Base-by-base conservation (phyloP, 2,113 vertebrate species). In the Cinclus mexicanus region DNA sequence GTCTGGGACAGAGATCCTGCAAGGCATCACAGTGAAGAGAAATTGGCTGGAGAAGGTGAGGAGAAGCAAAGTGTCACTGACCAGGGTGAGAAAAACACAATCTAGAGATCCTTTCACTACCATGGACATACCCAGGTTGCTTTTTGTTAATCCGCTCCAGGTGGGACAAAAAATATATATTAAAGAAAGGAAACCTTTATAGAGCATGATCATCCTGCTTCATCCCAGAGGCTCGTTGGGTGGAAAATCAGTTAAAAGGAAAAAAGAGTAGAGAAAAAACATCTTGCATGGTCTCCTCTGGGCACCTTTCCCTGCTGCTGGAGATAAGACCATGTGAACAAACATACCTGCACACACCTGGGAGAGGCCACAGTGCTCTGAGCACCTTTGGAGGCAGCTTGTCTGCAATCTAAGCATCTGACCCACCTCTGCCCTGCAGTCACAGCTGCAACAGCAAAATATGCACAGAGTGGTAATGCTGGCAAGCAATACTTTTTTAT, bases 61-160 rank as follows among this genome's bases (percentile, higher is more conserved):
- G 12, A 76, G 59, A 59, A 22, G 44, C 29, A 35, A 52, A 77
- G 4, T 6, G 15, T 41, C 53, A 7, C 9, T n/a, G 17, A 8
- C 8, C 1, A 4, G 23, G 26, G 8, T 41, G 15, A 72, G 33
- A 56, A 74, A 74, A n/a, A 10, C 16, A 21, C 0, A 0, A 14
- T 26, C 46, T 37, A 61, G 15, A 70, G 23, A n/a, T 52, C 13
- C 16, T 52, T 57, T 41, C 14, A 18, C n/a, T 49, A 6, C 28
- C 14, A 3, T 12, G 31, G 18, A 20, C 2, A 2, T 26, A n/a
- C 31, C 52, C 46, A 56, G 42, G 11, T 55, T 75, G 37, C 21
- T 50, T 79, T 79, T 85, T 12, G 19, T 78, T 82, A 41, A 49
- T 28, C 14, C 50, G 19, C 10, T 61, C 29, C n/a, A 57, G 24